Percentiles rank a stretch among this genome's conserved stretches.
phyloP scores from a whole-genome alignment of 1,140 invertebrate genomes.

The Trichonephila clavipes region DNA sequence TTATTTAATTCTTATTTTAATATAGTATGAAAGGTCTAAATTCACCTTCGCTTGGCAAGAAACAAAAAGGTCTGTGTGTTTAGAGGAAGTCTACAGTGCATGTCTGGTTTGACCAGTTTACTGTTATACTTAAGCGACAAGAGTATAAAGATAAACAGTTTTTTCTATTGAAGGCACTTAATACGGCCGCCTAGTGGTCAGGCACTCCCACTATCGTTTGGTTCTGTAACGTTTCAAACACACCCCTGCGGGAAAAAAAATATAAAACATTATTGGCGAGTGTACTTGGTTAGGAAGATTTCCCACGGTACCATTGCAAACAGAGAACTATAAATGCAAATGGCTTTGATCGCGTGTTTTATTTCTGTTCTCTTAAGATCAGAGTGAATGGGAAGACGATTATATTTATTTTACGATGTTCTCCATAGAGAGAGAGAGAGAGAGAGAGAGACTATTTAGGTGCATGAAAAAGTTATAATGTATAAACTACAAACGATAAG shows the following conservation, averaged over 20 bases:
- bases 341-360: not conserved
- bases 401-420: too few relatives aligned
- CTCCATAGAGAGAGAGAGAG: too few relatives aligned
- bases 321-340: not conserved
- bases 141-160: constrained; percentile 23
- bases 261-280: not conserved
- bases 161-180: constrained; percentile 38
- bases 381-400: not conserved
- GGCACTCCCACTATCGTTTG: constrained; percentile 35
- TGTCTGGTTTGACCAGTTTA: constrained; percentile 36
- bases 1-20: not conserved
- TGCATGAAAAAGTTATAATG: too few relatives aligned
- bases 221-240: not conserved
- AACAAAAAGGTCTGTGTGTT: not conserved
- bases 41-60: not conserved
- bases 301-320: constrained; percentile 23
- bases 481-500: too few relatives aligned
- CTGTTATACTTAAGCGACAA: constrained; percentile 26
- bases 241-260: not conserved
- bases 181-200: constrained; percentile 13
- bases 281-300: not conserved
- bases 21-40: not conserved
- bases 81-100: not conserved
- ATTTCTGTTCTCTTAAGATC: not conserved
- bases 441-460: too few relatives aligned